Evolutionary conservation across 2,888 invertebrate genomes (phyloP).

Genomic region (Phrixothrix hirtus): DNA sequence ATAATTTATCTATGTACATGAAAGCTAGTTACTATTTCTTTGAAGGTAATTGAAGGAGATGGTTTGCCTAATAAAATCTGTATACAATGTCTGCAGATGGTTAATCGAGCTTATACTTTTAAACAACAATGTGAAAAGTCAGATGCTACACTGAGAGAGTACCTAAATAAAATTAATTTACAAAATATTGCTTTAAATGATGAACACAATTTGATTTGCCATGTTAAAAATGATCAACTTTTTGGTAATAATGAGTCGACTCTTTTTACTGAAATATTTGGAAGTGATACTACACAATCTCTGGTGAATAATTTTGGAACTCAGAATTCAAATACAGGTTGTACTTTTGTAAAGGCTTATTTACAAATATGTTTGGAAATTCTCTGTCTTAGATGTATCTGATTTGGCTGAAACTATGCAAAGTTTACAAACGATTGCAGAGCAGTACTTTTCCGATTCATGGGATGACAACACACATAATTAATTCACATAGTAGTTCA

Average conservation of each 20-base stretch:
- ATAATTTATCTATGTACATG: not conserved
- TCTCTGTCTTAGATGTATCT: slow-evolving; percentile 12
- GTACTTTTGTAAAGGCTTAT: too few relatives aligned
- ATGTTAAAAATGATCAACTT: slow-evolving; percentile 46
- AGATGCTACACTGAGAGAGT: slow-evolving; percentile 49
- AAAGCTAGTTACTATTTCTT: too few relatives aligned
- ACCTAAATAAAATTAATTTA: slow-evolving; percentile 44
- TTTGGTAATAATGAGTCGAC: slow-evolving; percentile 49
- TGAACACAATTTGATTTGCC: slow-evolving; percentile 39
- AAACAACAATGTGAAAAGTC: slow-evolving; percentile 55
- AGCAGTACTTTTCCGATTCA: slow-evolving; percentile 53
- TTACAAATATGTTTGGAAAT: too few relatives aligned
- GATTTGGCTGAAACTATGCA: slow-evolving; percentile 55
- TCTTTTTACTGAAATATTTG: slow-evolving; percentile 53
- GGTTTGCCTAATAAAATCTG: slow-evolving; percentile 53
- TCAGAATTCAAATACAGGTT: slow-evolving; percentile 47
- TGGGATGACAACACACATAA: slow-evolving; percentile 51
- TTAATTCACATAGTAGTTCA: slow-evolving; percentile 42
- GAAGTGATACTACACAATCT: slow-evolving; percentile 48
- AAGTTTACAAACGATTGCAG: slow-evolving; percentile 54
- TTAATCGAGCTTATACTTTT: slow-evolving; percentile 51
- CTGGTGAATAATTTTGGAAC: slow-evolving; percentile 51
- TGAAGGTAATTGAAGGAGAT: slow-evolving; percentile 52
- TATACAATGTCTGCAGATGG: slow-evolving; percentile 51
- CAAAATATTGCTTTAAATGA: slow-evolving; percentile 38